phyloP scores from a whole-genome alignment of 2,888 invertebrate genomes.

The Trilocha varians region DNA sequence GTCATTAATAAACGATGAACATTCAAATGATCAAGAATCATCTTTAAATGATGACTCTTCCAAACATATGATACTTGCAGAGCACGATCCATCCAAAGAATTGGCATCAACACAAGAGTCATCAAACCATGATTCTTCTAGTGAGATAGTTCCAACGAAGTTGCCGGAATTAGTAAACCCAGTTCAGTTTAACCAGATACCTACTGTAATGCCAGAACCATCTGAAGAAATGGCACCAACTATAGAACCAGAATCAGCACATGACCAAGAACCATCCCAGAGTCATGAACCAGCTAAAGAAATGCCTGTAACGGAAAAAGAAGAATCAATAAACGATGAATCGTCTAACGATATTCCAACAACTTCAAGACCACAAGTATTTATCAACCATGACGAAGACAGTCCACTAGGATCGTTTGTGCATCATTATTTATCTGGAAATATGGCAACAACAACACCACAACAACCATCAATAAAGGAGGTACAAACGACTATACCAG shows the following conservation, averaged over 20 bases:
- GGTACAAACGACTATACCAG: no score
- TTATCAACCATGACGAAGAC: no score
- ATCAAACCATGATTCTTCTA: neutral
- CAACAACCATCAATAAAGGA: no score
- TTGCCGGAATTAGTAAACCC: neutral
- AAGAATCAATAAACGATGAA: conserved; percentile 10
- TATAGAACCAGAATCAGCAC: conserved; percentile 17
- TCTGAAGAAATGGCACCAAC: conserved; percentile 40
- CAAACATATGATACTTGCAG: no score
- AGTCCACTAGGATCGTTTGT: no score
- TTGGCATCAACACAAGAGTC: neutral
- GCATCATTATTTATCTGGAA: no score
- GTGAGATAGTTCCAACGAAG: neutral
- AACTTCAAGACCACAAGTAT: no score
- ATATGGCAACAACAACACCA: no score
- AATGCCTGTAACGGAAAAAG: conserved; percentile 3
- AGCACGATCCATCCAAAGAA: no score
- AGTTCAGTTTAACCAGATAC: no score
- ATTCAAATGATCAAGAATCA: neutral
- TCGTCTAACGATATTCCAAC: conserved; percentile 11
- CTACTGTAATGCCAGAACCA: conserved; percentile 27
- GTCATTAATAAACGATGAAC: neutral
- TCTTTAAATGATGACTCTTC: no score
- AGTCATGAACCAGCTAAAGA: conserved; percentile 18
- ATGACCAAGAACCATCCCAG: conserved; percentile 23